phyloP scores from a whole-genome alignment of 1,140 invertebrate species.

The Conus betulinus region DNA sequence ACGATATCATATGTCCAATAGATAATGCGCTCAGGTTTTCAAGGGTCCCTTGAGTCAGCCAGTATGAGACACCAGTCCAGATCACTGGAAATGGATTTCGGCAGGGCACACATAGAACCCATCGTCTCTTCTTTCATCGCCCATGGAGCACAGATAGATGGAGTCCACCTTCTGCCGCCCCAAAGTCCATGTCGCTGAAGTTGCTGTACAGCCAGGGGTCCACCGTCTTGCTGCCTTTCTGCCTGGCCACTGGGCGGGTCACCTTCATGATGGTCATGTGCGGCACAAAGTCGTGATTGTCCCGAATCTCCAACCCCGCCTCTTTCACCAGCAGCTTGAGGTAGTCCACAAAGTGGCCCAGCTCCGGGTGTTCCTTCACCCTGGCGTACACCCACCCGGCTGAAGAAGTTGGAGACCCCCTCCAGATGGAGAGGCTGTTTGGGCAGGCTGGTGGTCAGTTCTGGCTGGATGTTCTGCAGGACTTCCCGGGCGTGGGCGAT shows the following conservation, averaged over 20 bases:
- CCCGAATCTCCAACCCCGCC: conserved; percentile 68
- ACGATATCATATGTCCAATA: background rate
- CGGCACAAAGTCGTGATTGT: conserved; percentile 74
- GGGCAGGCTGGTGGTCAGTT: conserved; percentile 56
- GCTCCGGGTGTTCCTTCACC: conserved; percentile 55
- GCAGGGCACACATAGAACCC: conserved; percentile 68
- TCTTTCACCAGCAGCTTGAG: conserved; percentile 66
- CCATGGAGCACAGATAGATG: conserved; percentile 73
- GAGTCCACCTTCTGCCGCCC: conserved; percentile 66
- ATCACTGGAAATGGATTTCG: conserved; percentile 42
- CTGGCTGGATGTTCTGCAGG: conserved; percentile 62
- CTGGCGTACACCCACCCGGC: conserved; percentile 73
- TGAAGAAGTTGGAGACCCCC: conserved; percentile 71
- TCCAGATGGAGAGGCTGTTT: conserved; percentile 57
- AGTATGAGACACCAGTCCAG: background rate
- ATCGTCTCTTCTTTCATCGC: conserved; percentile 61
- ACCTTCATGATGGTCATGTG: conserved; percentile 76
- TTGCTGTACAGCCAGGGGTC: conserved; percentile 62
- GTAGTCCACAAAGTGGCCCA: conserved; percentile 65
- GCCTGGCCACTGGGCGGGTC: conserved; percentile 62
- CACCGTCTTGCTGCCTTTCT: conserved; percentile 61
- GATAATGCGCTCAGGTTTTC: background rate
- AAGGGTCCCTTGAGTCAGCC: background rate
- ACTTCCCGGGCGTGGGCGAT: conserved; percentile 61
- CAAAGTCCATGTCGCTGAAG: conserved; percentile 65